Base-by-base conservation (phyloP, 1,140 invertebrate species). In the Aphidius gifuensis region DNA sequence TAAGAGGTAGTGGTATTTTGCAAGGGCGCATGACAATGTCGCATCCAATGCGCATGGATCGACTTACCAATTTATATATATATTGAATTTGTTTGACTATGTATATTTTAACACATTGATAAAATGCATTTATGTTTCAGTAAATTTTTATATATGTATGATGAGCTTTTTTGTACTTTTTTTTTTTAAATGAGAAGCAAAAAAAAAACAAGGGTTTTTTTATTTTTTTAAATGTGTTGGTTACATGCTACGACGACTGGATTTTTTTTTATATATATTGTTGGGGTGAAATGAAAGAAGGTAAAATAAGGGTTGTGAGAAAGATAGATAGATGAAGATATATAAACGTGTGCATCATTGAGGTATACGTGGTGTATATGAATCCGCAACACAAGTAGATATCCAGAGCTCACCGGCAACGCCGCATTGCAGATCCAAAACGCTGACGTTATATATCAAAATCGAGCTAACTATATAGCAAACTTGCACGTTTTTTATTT, bases 361-460 rank as follows among this genome's bases (percentile, higher is more conserved):
- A n/a, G 40, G 39, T 55, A 3, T 23, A 43, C 1, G 5, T 40
- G 11, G 56, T 32, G 44, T 39, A 39, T 49, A 21, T 49, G 16
- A 9, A 58, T n/a, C 56, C 56, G 44, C 43, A 49, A 58, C 44
- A 5, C 11, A 58, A 32, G 23, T 32, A 45, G 45, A 43, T 47
- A 56, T 55, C 11, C 59, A 59, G 58, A 61, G 74, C 46, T 72
- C 61, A 61, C 63, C 71, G 76, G 76, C 76, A 78, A 76, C 75
- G 76, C 78, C 77, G 78, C 78, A 80, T 79, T 79, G 78, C 78
- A 74, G 78, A 78, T 80, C 71, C 70, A 66, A 32, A 71, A 73
- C 71, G 73, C 70, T 74, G 73, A 74, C 74, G 71, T 69, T 71
- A 67, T n/a, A 60, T 44, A 69, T 67, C 73, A 67, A 75, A 21